Evolutionary conservation across 2,113 vertebrate genomes (phyloP).

Genomic region (Tragelaphus scriptus): DNA sequence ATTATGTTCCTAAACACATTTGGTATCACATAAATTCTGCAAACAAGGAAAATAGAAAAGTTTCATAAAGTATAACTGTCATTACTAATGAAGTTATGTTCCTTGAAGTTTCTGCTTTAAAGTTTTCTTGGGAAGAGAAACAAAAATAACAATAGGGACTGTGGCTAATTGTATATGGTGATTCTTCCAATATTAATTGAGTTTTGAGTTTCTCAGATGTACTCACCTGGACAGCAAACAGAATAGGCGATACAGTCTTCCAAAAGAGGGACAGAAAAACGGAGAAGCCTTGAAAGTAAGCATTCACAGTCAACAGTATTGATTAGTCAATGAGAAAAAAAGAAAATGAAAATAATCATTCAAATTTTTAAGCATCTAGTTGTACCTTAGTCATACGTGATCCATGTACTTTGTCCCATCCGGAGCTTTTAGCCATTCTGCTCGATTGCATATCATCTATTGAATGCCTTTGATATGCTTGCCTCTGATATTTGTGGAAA

Average conservation of each 20-base stretch:
- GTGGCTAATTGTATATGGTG: background rate
- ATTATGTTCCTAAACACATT: conserved; percentile 69
- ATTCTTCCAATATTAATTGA: conserved; percentile 13
- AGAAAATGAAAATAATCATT: background rate
- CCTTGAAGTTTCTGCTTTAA: conserved; percentile 38
- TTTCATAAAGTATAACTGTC: conserved; percentile 63
- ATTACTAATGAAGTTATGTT: conserved; percentile 69
- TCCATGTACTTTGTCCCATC: background rate
- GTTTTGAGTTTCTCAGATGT: background rate
- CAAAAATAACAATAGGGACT: background rate
- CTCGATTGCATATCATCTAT: background rate
- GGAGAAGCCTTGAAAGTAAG: background rate
- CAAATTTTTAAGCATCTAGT: background rate
- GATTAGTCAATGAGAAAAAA: background rate
- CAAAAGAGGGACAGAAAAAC: background rate
- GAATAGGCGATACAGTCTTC: background rate
- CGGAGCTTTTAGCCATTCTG: background rate
- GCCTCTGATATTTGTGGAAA: background rate
- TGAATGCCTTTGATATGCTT: background rate
- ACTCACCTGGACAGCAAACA: background rate
- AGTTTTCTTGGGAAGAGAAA: background rate
- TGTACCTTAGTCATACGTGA: background rate
- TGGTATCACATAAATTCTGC: conserved; percentile 69
- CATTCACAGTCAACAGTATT: background rate
- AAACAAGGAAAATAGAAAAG: conserved; percentile 65